A percentile compares a stretch with the other conserved stretches of the same genome.
Conservation (phyloP, 2,113 vertebrate genomes). For the Odontesthes bonariensis region DNA sequence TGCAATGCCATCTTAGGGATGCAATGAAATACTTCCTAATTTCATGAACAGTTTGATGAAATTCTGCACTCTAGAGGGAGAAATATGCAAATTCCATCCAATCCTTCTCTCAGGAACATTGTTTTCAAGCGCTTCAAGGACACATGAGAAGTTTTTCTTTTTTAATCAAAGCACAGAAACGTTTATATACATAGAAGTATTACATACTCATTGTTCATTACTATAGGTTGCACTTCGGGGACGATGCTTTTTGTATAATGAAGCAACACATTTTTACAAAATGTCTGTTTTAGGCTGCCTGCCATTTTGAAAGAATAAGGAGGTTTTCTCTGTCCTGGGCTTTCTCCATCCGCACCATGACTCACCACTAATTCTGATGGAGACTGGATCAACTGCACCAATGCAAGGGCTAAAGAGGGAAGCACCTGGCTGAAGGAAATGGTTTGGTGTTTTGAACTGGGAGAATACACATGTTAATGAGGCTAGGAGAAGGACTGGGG, state of each 20-base stretch:
- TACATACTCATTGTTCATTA: background rate
- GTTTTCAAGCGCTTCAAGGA: no score
- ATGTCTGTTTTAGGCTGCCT: constrained; percentile 35
- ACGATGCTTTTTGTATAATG: background rate
- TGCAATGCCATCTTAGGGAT: no score
- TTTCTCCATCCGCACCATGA: constrained; percentile 56
- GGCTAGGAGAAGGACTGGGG: constrained; percentile 61
- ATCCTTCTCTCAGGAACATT: no score
- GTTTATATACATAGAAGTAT: no score
- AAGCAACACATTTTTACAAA: constrained; percentile 32
- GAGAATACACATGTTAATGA: constrained; percentile 77
- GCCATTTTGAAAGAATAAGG: constrained; percentile 51
- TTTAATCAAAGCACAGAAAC: background rate
- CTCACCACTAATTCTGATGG: constrained; percentile 60
- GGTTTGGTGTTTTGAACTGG: constrained; percentile 70
- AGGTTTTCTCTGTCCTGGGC: constrained; percentile 42
- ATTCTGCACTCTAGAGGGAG: no score
- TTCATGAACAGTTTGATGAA: no score
- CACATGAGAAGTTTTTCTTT: no score
- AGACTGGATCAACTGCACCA: constrained; percentile 56
- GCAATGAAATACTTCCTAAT: no score
- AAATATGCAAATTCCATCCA: no score
- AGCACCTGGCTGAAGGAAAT: constrained; percentile 78
- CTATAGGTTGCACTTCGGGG: background rate
- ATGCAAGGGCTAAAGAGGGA: constrained; percentile 61